Percentiles rank a stretch among this genome's conserved stretches.
phyloP scores from a whole-genome alignment of 2,888 invertebrate genomes.

The Megalurothrips usitatus region DNA sequence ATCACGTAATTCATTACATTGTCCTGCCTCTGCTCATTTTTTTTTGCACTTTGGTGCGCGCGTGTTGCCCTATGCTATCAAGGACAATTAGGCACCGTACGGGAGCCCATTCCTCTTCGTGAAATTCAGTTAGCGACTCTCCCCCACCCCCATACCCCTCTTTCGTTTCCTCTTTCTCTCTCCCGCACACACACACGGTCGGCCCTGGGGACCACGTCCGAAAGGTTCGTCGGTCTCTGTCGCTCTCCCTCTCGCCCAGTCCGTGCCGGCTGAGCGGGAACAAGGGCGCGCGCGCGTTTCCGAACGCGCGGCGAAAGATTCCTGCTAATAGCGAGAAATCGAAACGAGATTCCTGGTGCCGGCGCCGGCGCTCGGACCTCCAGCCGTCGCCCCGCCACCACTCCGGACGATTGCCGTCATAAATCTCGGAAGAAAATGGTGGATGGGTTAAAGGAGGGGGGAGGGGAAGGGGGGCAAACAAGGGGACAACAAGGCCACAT shows the following conservation, averaged over 20 bases:
- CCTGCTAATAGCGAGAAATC: slow-evolving; percentile 6
- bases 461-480: no score
- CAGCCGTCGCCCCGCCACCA: not conserved
- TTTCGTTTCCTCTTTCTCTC: not conserved
- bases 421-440: slow-evolving; percentile 17
- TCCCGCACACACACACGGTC: not conserved
- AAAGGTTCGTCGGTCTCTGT: not conserved
- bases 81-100: slow-evolving; percentile 1
- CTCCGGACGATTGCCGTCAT: slow-evolving; percentile 15
- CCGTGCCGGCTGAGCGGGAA: not conserved
- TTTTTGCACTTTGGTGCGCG: not conserved
- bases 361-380: not conserved
- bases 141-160: not conserved
- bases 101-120: not conserved
- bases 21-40: no score
- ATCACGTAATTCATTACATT: no score
- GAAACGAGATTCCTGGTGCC: slow-evolving; percentile 6
- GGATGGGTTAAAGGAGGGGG: slow-evolving; percentile 15
- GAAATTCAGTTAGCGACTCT: not conserved
- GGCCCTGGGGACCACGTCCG: not conserved
- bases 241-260: not conserved
- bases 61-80: not conserved
- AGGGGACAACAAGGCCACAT: not conserved
- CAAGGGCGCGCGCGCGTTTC: not conserved
- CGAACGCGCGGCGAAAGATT: not conserved